Conservation (phyloP, 2,797 vertebrate species). For the Vespertilio murinus region DNA sequence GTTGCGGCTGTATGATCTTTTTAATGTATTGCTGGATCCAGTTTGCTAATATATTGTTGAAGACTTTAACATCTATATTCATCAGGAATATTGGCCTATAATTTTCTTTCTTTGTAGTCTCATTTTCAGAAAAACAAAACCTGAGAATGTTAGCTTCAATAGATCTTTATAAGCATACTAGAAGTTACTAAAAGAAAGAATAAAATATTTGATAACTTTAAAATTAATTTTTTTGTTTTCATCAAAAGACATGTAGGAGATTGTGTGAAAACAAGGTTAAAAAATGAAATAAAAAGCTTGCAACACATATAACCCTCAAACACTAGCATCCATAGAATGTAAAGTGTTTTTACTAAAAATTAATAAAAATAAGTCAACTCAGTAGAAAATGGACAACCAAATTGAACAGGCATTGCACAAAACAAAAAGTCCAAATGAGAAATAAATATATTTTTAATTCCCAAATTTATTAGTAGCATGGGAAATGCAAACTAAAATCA, state of each 20-base stretch:
- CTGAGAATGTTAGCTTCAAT: not conserved
- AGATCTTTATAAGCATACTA: not conserved
- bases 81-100: not conserved
- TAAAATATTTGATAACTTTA: not conserved
- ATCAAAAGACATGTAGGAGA: not conserved
- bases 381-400: not conserved
- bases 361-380: not conserved
- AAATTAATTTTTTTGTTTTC: not conserved
- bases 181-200: not conserved
- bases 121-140: not conserved
- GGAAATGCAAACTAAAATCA: not conserved
- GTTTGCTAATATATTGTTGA: not conserved
- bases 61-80: not conserved
- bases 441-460: not conserved
- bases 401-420: not conserved
- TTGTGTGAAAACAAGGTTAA: not conserved
- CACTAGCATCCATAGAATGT: not conserved
- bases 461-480: not conserved
- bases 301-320: not conserved
- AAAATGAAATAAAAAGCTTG: not conserved
- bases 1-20: no score
- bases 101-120: not conserved
- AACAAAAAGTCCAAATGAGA: not conserved
- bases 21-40: not conserved
- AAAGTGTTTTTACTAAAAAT: not conserved